These are phyloP conservation scores for Eubasilissa splendida DNA, from an alignment of 2,888 invertebrate genomes.

Conservation along the genomic window DNA sequence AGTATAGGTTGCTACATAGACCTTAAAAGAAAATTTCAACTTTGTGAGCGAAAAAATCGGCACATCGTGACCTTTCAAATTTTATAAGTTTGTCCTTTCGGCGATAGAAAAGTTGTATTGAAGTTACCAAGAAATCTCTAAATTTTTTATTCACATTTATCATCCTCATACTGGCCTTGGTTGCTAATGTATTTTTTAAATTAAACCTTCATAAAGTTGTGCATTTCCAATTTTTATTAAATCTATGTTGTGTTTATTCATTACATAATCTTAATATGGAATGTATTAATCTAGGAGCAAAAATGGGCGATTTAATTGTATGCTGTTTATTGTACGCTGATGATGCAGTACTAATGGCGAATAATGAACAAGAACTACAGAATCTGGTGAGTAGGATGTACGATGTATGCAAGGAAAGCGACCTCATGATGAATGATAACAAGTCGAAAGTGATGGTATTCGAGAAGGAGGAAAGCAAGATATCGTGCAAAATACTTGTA, in stretches of 20 bases:
- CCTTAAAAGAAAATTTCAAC: conserved; percentile 21
- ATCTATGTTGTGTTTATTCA: not conserved
- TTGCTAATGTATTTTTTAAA: not conserved
- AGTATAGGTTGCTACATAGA: not conserved
- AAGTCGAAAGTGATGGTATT: too few species aligned
- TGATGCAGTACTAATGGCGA: too few species aligned
- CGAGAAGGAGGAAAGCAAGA: too few species aligned
- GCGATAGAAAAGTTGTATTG: conserved; percentile 32
- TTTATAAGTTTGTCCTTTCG: conserved; percentile 32
- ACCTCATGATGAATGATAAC: too few species aligned
- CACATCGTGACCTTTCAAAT: conserved; percentile 10
- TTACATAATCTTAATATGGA: too few species aligned
- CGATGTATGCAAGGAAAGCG: too few species aligned
- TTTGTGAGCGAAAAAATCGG: conserved; percentile 3
- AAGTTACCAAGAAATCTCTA: conserved; percentile 15
- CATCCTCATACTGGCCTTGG: not conserved
- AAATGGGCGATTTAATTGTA: too few species aligned
- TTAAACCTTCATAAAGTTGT: not conserved
- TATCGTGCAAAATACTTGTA: too few species aligned
- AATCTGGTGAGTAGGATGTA: too few species aligned
- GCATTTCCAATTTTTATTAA: not conserved
- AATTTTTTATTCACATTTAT: not conserved
- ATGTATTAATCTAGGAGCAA: too few species aligned
- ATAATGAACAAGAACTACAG: too few species aligned
- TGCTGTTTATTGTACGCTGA: too few species aligned